These are phyloP conservation scores for Pungitius pungitius DNA, from an alignment of 2,113 vertebrate species.

Conservation along the genomic window DNA sequence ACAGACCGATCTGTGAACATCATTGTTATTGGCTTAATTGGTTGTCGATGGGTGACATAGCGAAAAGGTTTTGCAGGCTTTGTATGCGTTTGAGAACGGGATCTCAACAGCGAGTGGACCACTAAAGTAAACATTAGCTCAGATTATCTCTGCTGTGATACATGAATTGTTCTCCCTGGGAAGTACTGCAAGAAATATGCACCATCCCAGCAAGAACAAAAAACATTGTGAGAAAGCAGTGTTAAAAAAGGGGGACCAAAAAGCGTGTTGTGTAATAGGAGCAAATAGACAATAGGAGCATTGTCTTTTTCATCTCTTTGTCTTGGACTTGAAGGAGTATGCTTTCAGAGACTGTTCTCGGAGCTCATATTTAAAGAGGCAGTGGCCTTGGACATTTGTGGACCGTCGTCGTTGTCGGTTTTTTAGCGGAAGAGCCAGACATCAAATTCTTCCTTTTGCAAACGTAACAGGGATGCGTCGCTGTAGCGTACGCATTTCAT, in stretches of 20 bases:
- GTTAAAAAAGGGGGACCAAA: conserved; percentile 6
- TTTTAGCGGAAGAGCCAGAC: conserved; percentile 36
- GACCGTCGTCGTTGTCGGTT: conserved; percentile 38
- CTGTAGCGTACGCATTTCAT: conserved; percentile 5
- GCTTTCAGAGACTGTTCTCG: conserved; percentile 40
- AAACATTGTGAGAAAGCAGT: conserved; percentile 1
- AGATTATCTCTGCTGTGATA: conserved; percentile 40
- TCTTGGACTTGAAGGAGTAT: conserved; percentile 33
- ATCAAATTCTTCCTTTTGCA: conserved; percentile 3
- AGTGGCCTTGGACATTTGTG: conserved; percentile 32
- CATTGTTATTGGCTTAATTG: conserved; percentile 50
- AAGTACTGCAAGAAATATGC: conserved; percentile 53
- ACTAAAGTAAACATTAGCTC: conserved; percentile 53
- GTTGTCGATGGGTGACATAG: conserved; percentile 42
- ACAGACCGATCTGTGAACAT: conserved; percentile 35
- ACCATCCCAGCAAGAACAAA: conserved; percentile 43
- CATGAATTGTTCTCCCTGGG: conserved; percentile 36
- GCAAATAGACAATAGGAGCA: conserved; percentile 53
- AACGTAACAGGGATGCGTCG: conserved; percentile 1
- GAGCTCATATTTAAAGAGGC: conserved; percentile 46
- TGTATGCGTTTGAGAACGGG: conserved; percentile 26
- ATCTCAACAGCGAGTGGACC: conserved; percentile 20
- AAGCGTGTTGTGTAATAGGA: conserved; percentile 32
- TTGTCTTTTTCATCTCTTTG: conserved; percentile 43
- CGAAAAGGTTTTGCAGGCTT: conserved; percentile 41